Evolutionary conservation across 2,113 vertebrate species (phyloP).

Genomic region (Pyrgilauda ruficollis): DNA sequence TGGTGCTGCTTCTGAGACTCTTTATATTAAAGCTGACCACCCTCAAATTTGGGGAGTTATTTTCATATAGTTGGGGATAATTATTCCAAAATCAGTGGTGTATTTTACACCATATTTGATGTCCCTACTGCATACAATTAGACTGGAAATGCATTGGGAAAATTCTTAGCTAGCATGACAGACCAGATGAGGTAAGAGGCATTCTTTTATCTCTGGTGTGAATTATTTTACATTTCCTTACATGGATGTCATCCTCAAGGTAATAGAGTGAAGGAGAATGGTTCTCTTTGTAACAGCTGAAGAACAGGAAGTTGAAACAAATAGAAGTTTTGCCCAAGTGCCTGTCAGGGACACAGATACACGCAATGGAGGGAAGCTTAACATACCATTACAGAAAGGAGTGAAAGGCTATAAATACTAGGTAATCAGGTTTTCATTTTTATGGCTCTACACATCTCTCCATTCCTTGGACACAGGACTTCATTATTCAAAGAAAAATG

Average conservation of each 20-base stretch:
- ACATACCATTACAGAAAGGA: neutral
- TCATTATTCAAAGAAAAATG: conserved; percentile 7
- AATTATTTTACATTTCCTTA: conserved; percentile 1
- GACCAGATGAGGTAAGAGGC: neutral
- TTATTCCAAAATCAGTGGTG: neutral
- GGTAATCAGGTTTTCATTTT: neutral
- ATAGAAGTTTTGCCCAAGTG: neutral
- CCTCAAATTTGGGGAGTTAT: neutral
- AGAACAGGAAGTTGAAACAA: neutral
- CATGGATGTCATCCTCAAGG: neutral
- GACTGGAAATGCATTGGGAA: neutral
- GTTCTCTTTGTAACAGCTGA: conserved; percentile 1
- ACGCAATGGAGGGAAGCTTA: neutral
- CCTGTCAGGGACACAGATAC: neutral
- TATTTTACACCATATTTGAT: neutral
- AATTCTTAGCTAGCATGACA: neutral
- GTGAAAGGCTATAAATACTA: neutral
- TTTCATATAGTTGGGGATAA: neutral
- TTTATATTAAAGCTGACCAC: neutral
- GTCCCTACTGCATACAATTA: neutral
- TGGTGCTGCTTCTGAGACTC: neutral
- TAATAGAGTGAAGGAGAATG: neutral
- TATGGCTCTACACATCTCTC: neutral
- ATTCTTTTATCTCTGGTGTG: neutral
- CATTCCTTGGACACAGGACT: neutral